Evolutionary conservation across 2,888 invertebrate genomes (phyloP).

Genomic region (Tenthredo livida): DNA sequence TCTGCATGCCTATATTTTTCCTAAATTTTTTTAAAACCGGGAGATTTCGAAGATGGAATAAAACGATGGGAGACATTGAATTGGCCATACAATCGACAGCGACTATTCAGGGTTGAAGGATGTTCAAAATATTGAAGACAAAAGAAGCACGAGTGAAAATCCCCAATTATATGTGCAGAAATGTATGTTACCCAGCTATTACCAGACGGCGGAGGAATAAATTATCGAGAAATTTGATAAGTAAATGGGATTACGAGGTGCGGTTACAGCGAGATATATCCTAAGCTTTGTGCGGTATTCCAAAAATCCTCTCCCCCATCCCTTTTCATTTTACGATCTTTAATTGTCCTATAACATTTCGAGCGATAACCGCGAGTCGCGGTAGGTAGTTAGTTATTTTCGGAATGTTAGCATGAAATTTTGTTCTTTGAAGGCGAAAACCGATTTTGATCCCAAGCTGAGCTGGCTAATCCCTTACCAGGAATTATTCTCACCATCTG

Average conservation of each 20-base stretch:
- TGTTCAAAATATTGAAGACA: no score
- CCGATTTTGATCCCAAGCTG: slow-evolving; percentile 20
- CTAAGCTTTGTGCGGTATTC: slow-evolving; percentile 1
- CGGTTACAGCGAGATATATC: background rate
- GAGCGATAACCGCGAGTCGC: background rate
- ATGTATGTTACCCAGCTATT: background rate
- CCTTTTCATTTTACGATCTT: slow-evolving; percentile 34
- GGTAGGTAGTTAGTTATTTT: slow-evolving; percentile 18
- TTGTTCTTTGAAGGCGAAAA: slow-evolving; percentile 19
- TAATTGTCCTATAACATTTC: slow-evolving; percentile 23
- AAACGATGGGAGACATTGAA: background rate
- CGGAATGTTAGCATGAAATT: slow-evolving; percentile 33
- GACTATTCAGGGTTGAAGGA: no score
- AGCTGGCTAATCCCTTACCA: background rate
- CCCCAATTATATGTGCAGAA: background rate
- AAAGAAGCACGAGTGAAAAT: no score
- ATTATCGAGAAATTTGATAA: background rate
- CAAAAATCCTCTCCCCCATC: background rate
- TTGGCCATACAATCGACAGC: no score
- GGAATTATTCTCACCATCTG: slow-evolving; percentile 18
- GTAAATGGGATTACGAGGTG: background rate
- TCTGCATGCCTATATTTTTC: no score
- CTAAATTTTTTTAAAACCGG: background rate
- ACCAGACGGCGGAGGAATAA: background rate
- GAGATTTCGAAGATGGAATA: background rate